Evolutionary conservation across 2,888 invertebrate genomes (phyloP), one percentile per base, ranked within the genome.

Genomic region (Rhorus exstirpatorius): DNA sequence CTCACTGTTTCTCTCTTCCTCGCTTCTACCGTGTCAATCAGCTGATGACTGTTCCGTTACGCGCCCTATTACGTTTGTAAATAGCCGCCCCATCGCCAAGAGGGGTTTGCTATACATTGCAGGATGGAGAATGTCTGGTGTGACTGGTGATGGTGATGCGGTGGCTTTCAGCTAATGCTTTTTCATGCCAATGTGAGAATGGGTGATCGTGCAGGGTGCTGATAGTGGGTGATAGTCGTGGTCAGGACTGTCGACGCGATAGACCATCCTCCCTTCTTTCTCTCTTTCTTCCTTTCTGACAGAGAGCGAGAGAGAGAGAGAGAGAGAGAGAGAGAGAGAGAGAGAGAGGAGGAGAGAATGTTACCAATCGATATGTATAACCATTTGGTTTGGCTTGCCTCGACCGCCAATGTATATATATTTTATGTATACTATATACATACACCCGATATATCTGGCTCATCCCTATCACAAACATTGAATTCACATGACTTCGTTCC

Each of bases 41-140:
- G 88, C 86, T 84, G 88, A 89, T 89, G 89, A 89, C 88, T 88
- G 84, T 85, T 87, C 83, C 84, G 88, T 88, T 88, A 87, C 86
- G 84, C 87, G 86, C 87, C 85, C 89, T 88, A 88, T 89, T 88
- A 88, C 83, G 83, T 84, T 84, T 83, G 87, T 86, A 89, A 89
- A 89, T 89, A 89, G 86, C 84, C 75, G 38, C 51, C 63, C 58
- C 49, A 55, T 65, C 55, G 17, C 7, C 31, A 58, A 26, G 75
- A 58, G 71, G 71, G 61, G 38, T 41, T 51, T 61, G 65, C n/a
- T n/a, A n/a, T 65, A 51, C 26, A 63, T 26, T 65, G 74, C 60
- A 63, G 74, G 70, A 44, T 31, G 44, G 49, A 72, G 53, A 71
- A 51, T 38, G 53, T 21, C 63, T 67, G 31, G 53, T 79, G 51